Base-by-base conservation (phyloP, 1,140 invertebrate species). In the Pseudomyrmex sp. region DNA sequence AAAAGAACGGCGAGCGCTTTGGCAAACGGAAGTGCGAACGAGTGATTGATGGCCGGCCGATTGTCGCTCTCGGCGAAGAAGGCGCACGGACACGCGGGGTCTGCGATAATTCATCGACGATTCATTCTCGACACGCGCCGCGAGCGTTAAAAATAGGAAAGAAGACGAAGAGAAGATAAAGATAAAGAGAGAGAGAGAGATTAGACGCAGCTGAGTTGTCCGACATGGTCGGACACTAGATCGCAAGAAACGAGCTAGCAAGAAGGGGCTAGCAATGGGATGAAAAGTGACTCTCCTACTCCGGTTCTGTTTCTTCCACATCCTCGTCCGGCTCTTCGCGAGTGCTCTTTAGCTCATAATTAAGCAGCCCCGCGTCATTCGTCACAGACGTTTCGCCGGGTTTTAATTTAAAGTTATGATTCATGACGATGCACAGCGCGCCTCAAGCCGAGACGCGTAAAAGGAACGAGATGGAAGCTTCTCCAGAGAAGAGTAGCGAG, bases 341-440 rank as follows among this genome's bases (percentile, higher is more conserved):
- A 26, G 13, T 13, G 56, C 61, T 62, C 63, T 79, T 83, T 79
- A 65, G 63, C 61, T 73, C 79, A 62, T 88, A 83, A 85, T 86
- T 88, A 85, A 82, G 46, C 74, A 54, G 70, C 23, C 62, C n/a
- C 66, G 65, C 79, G 44, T 87, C 79, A 84, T 79, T 84, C 82
- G 84, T 88, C 85, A 80, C 75, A 26, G 56, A 68, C 46, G 65
- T 68, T 82, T 61, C 61, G 58, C 56, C 20, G 8, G 61, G 20
- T 72, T 91, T 88, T 82, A 85, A 89, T 87, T 86, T 84, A 70
- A 88, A 84, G 80, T 83, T 83, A 66, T 83, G 73, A 83, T 85
- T 87, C 74, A 83, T 58, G 62, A 59, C 54, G 26, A 82, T 75
- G 58, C 70, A 63, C 70, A 63, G 23, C 52, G 20, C 15, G 70